Base-by-base conservation (phyloP, 2,888 invertebrate genomes). In the Heliconius ethilla region DNA sequence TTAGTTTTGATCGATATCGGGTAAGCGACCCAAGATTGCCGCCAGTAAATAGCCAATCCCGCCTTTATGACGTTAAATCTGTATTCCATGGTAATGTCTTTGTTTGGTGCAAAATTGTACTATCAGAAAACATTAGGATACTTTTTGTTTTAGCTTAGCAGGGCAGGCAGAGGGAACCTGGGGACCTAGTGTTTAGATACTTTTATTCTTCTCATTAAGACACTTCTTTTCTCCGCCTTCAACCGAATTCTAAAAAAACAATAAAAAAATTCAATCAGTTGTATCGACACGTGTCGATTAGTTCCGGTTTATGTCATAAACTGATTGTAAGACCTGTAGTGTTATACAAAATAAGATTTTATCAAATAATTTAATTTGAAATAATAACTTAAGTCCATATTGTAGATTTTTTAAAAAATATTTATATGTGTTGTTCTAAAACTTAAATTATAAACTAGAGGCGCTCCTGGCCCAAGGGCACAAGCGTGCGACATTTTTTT, bases 41-140 rank as follows among this genome's bases (percentile, higher is more conserved):
- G 59, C 65, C 73, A 55, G 27, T 77, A 77, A 79, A 72, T 33
- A 79, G 79, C 59, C 79, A 77, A 79, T 79, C 65, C 65, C 75
- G 70, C 55, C 77, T 77, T 74, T 77, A 79, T 67, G 77, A 79
- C 29, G 79, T 79, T 79, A 77, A 75, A 75, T 40, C 76, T 62
- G 67, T 78, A 66, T 73, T 37, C 76, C 69, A 78, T 76, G 78
- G 67, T 78, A 78, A 78, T 78, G 62, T 51, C 67, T 25, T 65
- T 76, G 78, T 78, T 78, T 73, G 59, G 51, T 37, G 66, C 37
- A 65, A 76, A 76, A 76, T 70, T 76, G 40, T 63, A 51, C 63
- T 55, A 27, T 63, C 25, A 65, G 25, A 63, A 25, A 73, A 18
- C 40, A 63, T 22, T 18, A 18, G 18, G 9, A 25, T 37, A 37